Evolutionary conservation across 2,113 vertebrate species (phyloP), one percentile per base, ranked within the genome.

Genomic region (Myocastor coypus): DNA sequence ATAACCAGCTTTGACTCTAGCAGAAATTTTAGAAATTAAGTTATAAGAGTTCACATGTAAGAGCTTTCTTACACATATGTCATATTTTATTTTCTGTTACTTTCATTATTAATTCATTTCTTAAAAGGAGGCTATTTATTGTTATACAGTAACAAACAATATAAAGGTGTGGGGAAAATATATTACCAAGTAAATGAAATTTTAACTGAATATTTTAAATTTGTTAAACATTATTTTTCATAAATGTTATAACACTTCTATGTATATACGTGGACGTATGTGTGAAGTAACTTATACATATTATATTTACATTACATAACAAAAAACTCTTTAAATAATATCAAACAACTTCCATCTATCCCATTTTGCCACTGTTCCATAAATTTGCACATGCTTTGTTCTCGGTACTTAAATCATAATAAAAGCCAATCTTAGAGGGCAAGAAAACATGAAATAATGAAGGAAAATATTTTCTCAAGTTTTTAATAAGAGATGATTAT

Each of bases 51-150:
- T 71, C 37, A 64, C 17, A 28, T n/a, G 89, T 50, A 34, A 83
- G 22, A 89, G 32, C 19, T 66, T 3, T 89, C 87, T 92, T 92
- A 85, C 12, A 89, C 26, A 10, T 20, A 14, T 57, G 59, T 30
- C 42, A 37, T 84, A 57, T 40, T 75, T 50, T 34, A 83, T 88
- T 96, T 71, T 87, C 57, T 52, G 64, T 83, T 87, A 64, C 89
- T 94, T 55, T 82, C 10, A 78, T 97, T 84, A 94, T 93, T 57
- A 50, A 2, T 42, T 83, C 17, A 1, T 55, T 22, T 95, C 92
- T 96, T 93, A 37, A 59, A 96, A 2, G 78, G 0, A 46, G 42
- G 16, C 9, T 96, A 50, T 95, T 73, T 78, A 94, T 69, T 96
- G 61, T 50, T 89, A 59, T 57, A 3, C 17, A n/a, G 9, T n/a